phyloP scores from a whole-genome alignment of 92 coral and sea anemone genomes.

The Heteractis magnifica region DNA sequence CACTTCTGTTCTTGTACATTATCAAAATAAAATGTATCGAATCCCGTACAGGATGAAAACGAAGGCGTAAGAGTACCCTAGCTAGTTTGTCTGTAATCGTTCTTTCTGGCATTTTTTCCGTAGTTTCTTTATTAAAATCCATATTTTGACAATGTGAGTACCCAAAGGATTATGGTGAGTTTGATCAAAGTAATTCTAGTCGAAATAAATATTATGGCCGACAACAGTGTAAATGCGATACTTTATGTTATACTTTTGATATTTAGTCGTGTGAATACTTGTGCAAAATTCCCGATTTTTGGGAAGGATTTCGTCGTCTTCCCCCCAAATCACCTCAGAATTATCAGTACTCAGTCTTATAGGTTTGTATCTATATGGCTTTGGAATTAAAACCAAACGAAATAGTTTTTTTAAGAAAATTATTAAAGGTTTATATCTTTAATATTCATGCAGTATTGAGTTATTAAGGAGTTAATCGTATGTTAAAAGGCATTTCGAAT shows the following conservation, averaged over 20 bases:
- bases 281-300: no score
- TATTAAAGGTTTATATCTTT: conserved; percentile 4
- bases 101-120: background rate
- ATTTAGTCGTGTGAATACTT: background rate
- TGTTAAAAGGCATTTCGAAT: background rate
- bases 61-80: conserved; percentile 2
- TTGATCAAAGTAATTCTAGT: conserved; percentile 18
- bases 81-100: conserved; percentile 32
- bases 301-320: no score
- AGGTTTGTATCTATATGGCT: background rate
- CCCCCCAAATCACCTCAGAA: no score
- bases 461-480: background rate
- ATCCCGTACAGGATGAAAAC: conserved; percentile 11
- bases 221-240: conserved; percentile 22
- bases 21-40: conserved; percentile 35
- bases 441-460: conserved; percentile 2
- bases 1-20: conserved; percentile 42
- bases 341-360: background rate
- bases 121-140: conserved; percentile 41
- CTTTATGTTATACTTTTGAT: conserved; percentile 2
- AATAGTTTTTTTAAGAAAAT: background rate
- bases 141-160: conserved; percentile 2
- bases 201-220: conserved; percentile 13
- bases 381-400: background rate
- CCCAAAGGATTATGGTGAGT: background rate